Evolutionary conservation across 2,113 vertebrate species (phyloP), one percentile per base, ranked within the genome.

Genomic region (Scomber colias): DNA sequence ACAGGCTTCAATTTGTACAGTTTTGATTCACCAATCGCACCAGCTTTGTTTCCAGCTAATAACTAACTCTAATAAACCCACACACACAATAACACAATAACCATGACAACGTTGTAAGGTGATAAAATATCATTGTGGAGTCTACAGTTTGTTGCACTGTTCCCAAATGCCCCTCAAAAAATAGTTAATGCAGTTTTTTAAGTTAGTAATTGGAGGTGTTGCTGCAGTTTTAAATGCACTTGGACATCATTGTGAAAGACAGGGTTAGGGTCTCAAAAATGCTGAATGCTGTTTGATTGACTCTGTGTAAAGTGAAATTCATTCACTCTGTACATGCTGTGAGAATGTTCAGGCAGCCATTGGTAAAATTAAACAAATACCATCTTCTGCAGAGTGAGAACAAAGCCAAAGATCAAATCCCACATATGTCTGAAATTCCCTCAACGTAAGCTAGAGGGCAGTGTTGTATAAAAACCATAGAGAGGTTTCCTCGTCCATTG

Each of bases 381-480:
- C 5, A 53, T 3, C 6, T 21, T 73, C 64, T 35, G 15, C 15
- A 11, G 55, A 74, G 17, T 49, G 70, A 76, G 56, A 54, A 24
- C 10, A 40, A 62, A 67, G 21, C 14, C 16, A 15, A 6, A 55
- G 2, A 40, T 16, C 1, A 13, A 46, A 3, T 60, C 16, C 16
- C 0, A 8, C 15, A 9, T 11, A 1, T 45, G 3, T 2, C 3
- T 74, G 83, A 55, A 83, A 40, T n/a, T 84, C 78, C 59, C 40
- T 11, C 4, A 19, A 0, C 12, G 0, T 0, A 1, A 24, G 72
- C 15, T 51, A 89, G 92, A 86, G 88, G 88, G 87, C 89, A 85
- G 81, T 84, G 50, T 90, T 85, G 81, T 60, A 81, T 86, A 56
- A 84, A 71, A 40, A 40, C 35, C 35, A 9, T 40, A 7, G 9